phyloP scores from a whole-genome alignment of 2,888 invertebrate genomes.

The Hirtodrosophila confusa region DNA sequence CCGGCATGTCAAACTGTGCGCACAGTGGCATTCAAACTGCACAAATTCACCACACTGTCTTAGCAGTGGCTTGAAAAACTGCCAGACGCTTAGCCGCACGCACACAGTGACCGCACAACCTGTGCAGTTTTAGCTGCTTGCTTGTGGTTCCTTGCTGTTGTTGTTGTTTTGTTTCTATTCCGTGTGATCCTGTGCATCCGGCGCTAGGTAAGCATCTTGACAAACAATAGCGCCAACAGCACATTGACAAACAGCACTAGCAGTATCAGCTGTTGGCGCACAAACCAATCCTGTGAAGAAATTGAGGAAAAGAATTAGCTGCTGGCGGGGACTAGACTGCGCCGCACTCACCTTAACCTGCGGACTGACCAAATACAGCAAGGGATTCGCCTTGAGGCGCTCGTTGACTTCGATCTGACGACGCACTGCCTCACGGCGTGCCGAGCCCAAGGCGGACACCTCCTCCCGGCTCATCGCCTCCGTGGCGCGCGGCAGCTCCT shows the following conservation, averaged over 20 bases:
- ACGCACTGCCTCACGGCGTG: slow-evolving; percentile 96
- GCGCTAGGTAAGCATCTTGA: slow-evolving; percentile 96
- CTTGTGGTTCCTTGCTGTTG: slow-evolving; percentile 4
- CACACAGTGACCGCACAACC: too few relatives aligned
- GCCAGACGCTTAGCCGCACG: background rate
- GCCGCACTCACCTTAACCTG: slow-evolving; percentile 94
- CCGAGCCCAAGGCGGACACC: slow-evolving; percentile 96
- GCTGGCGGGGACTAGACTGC: background rate
- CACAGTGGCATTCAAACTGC: slow-evolving; percentile 3
- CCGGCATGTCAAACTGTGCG: slow-evolving; percentile 3
- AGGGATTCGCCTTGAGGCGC: slow-evolving; percentile 96
- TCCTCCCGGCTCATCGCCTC: slow-evolving; percentile 97
- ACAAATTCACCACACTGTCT: slow-evolving; percentile 15
- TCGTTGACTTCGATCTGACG: slow-evolving; percentile 95
- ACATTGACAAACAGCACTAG: slow-evolving; percentile 97
- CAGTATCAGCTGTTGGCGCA: slow-evolving; percentile 96
- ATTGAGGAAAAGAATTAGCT: background rate
- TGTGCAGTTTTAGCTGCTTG: slow-evolving; percentile 1
- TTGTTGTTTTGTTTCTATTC: slow-evolving; percentile 33
- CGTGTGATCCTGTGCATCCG: slow-evolving; percentile 54
- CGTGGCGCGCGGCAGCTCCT: slow-evolving; percentile 91
- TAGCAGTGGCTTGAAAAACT: slow-evolving; percentile 26
- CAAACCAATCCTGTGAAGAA: slow-evolving; percentile 93
- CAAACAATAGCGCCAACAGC: slow-evolving; percentile 97
- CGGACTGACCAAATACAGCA: slow-evolving; percentile 98